These are phyloP conservation scores for Anguilla megastoma DNA, from an alignment of 2,797 vertebrate species.

Conservation along the genomic window DNA sequence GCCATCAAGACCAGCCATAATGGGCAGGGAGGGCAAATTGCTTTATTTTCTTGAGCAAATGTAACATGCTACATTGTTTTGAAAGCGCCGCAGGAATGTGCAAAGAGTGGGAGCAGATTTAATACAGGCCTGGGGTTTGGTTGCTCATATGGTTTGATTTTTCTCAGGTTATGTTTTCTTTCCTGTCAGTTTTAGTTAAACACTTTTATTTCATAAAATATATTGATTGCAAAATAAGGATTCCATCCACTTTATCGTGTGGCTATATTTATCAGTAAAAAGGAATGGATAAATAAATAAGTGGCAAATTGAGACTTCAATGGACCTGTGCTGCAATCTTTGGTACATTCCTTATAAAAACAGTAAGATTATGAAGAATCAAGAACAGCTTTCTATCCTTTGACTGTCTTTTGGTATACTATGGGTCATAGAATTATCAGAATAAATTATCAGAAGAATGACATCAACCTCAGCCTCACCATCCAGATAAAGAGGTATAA, in stretches of 20 bases:
- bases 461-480: conserved; percentile 33
- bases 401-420: conserved; percentile 11
- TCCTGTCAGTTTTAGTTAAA: conserved; percentile 34
- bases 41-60: conserved; percentile 47
- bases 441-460: conserved; percentile 9
- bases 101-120: conserved; percentile 48
- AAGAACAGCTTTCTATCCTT: neutral
- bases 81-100: conserved; percentile 23
- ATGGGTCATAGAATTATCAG: neutral
- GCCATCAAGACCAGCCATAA: conserved; percentile 40
- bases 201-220: neutral
- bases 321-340: neutral
- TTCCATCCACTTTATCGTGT: neutral
- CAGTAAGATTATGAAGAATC: neutral
- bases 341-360: neutral
- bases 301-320: neutral
- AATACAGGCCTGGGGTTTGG: conserved; percentile 53
- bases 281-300: neutral
- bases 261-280: neutral
- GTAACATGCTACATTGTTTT: conserved; percentile 29
- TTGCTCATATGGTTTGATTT: conserved; percentile 52
- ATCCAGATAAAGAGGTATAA: conserved; percentile 34
- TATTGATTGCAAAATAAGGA: conserved; percentile 11
- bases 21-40: conserved; percentile 40
- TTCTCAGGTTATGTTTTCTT: conserved; percentile 41